Evolutionary conservation across 37 sponge, comb jelly and placozoan species (phyloP).

Genomic region (Haliclona indistincta): DNA sequence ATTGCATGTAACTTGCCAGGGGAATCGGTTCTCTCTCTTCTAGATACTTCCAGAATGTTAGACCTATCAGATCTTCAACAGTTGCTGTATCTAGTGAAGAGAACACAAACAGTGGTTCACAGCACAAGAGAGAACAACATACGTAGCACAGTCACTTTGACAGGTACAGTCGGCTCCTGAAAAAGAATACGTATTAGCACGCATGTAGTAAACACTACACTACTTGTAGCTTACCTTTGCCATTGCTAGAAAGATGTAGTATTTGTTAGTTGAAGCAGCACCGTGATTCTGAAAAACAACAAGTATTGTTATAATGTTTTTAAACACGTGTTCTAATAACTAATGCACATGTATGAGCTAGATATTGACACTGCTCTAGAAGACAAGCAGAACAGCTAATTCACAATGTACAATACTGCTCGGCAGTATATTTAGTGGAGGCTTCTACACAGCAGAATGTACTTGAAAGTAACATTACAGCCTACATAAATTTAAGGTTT

Average conservation of each 20-base stretch:
- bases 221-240: constrained; percentile 30
- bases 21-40: constrained; percentile 45
- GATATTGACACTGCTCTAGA: too few species aligned
- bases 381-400: too few species aligned
- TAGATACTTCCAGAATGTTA: constrained; percentile 80
- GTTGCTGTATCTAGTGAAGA: constrained; percentile 60
- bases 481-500: too few species aligned
- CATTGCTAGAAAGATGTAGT: constrained; percentile 56
- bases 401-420: too few species aligned
- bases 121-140: constrained; percentile 1
- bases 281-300: constrained; percentile 54
- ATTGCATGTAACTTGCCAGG: constrained; percentile 69
- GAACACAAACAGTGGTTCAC: neutral
- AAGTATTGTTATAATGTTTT: neutral
- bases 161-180: constrained; percentile 24
- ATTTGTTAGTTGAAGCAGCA: constrained; percentile 42
- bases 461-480: too few species aligned
- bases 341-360: neutral
- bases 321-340: neutral
- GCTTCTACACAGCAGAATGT: too few species aligned
- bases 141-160: constrained; percentile 53
- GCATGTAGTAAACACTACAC: neutral
- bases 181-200: neutral
- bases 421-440: too few species aligned
- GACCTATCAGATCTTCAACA: constrained; percentile 70